phyloP scores from a whole-genome alignment of 2,888 invertebrate species.

The Platycheirus rosarum region DNA sequence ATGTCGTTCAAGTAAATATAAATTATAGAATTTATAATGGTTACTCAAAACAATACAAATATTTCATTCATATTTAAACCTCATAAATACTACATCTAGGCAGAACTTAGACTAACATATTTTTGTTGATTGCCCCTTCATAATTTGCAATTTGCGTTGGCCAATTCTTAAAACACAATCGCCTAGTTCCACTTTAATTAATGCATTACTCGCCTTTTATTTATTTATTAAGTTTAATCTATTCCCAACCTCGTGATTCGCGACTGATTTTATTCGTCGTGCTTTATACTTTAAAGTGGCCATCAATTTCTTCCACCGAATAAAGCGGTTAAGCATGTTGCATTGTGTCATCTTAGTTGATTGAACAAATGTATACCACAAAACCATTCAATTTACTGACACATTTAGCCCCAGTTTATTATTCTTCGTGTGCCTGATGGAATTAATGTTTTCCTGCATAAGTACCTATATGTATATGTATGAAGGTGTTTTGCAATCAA shows the following conservation, averaged over 20 bases:
- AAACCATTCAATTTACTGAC: constrained; percentile 47
- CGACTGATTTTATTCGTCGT: neutral
- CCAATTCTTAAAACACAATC: constrained; percentile 18
- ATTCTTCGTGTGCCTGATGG: constrained; percentile 2
- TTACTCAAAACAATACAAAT: too few relatives aligned
- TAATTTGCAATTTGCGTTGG: constrained; percentile 37
- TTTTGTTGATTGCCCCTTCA: constrained; percentile 44
- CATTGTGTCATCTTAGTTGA: constrained; percentile 58
- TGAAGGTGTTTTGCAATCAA: neutral
- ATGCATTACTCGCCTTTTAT: constrained; percentile 49
- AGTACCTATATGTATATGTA: neutral
- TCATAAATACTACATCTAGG: neutral
- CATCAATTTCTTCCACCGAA: too few relatives aligned
- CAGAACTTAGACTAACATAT: constrained; percentile 27
- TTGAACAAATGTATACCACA: constrained; percentile 47
- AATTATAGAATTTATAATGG: too few relatives aligned
- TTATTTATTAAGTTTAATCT: constrained; percentile 42
- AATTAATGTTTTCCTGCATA: constrained; percentile 11
- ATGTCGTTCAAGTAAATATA: too few relatives aligned
- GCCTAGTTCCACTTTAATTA: constrained; percentile 26
- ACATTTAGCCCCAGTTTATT: constrained; percentile 2
- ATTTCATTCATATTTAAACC: too few relatives aligned
- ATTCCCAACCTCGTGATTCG: neutral
- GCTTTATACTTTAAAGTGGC: too few relatives aligned
- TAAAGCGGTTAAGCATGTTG: constrained; percentile 40